Percentiles rank a stretch among this genome's conserved stretches.
phyloP scores from a whole-genome alignment of 2,888 invertebrate genomes.

The Augochlorella aurata region DNA sequence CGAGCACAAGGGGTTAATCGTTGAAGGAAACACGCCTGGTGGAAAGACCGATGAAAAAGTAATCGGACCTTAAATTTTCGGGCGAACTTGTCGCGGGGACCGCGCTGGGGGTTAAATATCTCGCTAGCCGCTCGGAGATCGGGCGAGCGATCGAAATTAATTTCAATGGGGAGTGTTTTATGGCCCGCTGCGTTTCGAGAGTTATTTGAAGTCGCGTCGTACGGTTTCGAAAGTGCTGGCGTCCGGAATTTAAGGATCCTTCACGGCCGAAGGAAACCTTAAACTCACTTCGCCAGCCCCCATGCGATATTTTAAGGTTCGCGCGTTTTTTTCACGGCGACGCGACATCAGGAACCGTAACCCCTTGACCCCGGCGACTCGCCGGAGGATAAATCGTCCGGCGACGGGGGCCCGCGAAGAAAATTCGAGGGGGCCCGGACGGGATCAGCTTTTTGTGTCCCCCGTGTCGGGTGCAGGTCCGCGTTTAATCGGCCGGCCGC shows the following conservation, averaged over 20 bases:
- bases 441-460: slow-evolving; percentile 38
- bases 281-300: slow-evolving; percentile 61
- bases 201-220: slow-evolving; percentile 42
- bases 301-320: slow-evolving; percentile 68
- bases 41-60: background rate
- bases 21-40: background rate
- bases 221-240: slow-evolving; percentile 49
- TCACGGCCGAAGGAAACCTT: slow-evolving; percentile 59
- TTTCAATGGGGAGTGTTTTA: slow-evolving; percentile 40
- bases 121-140: slow-evolving; percentile 11
- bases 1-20: background rate
- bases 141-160: slow-evolving; percentile 37
- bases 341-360: slow-evolving; percentile 63
- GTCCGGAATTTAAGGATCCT: slow-evolving; percentile 62
- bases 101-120: slow-evolving; percentile 11
- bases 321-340: slow-evolving; percentile 53
- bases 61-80: background rate
- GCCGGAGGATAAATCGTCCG: slow-evolving; percentile 59
- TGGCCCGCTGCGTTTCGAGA: slow-evolving; percentile 35
- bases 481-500: slow-evolving; percentile 53
- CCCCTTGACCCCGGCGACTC: slow-evolving; percentile 55
- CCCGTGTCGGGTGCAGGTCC: slow-evolving; percentile 9
- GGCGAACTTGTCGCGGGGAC: background rate
- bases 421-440: slow-evolving; percentile 54
- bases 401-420: slow-evolving; percentile 41